Base-by-base conservation (phyloP, 2,888 invertebrate genomes). In the Entomobrya multifasciata region DNA sequence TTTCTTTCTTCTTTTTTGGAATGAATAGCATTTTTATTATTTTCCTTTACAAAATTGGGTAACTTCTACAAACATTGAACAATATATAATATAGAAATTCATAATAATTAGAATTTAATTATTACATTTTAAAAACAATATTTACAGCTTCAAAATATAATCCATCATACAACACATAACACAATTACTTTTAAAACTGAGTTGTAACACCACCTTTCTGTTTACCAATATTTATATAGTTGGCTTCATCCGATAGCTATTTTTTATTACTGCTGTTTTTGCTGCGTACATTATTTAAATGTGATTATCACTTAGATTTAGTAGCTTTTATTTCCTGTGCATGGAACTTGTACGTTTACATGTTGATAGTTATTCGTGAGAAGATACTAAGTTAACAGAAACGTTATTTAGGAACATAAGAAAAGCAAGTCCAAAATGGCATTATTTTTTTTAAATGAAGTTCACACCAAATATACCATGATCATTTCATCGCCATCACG, bases 41-140 rank as follows among this genome's bases (percentile, higher is more conserved):
- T n/a, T 67, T 60, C 55, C 22, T 22, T 82, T 82, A 82, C 82
- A 82, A 82, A 70, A 81, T 62, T 49, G 74, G 82, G 60, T 62
- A 82, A 70, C 81, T 65, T 65, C 30, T 60, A 15, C 17, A 70
- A 44, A 70, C 3, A 8, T 4, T 6, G 36, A 65, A 20, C 17
- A 20, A 11, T 65, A 65, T n/a, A n/a, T n/a, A 65, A 36, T 36
- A 65, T 25, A 57, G 20, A 62, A 36, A 65, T 65, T 36, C 30
- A 62, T 62, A 30, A 20, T 11, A 5, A n/a, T 22, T 25, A 10
- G 25, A 25, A n/a, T n/a, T 25, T 62, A 4, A 60, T 25, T 25
- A 30, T 62, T n/a, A n/a, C 25, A 62, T 25, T 36, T 30, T 36
- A 36, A 65, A n/a, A n/a, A 65, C 65, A 57, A 52, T 17, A 17